These are phyloP conservation scores for Sander vitreus DNA, from an alignment of 2,113 vertebrate genomes.

Conservation along the genomic window DNA sequence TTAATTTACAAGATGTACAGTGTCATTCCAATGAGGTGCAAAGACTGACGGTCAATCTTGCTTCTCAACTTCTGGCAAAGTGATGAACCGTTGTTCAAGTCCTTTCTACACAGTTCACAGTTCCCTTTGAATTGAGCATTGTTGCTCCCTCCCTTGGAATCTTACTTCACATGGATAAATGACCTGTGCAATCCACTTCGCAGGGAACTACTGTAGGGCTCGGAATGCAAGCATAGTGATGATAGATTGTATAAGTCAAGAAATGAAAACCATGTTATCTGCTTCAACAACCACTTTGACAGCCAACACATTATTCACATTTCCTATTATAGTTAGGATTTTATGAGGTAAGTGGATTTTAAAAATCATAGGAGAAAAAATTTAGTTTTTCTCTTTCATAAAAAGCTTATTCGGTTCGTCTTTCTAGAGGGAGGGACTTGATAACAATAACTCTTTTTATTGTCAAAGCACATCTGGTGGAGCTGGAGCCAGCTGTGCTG, in stretches of 20 bases:
- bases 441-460: slow-evolving; percentile 67
- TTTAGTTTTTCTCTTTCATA: neutral
- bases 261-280: neutral
- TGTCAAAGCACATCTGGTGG: slow-evolving; percentile 67
- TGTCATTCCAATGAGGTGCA: too few species aligned
- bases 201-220: too few species aligned
- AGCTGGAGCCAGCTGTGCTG: slow-evolving; percentile 54
- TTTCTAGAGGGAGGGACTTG: slow-evolving; percentile 31
- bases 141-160: too few species aligned
- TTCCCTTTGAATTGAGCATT: too few species aligned
- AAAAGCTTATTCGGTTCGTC: slow-evolving; percentile 6
- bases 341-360: neutral
- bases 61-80: too few species aligned
- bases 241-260: neutral
- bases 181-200: too few species aligned
- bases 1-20: too few species aligned
- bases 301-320: neutral
- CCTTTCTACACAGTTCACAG: too few species aligned
- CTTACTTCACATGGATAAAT: too few species aligned
- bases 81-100: too few species aligned
- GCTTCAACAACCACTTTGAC: neutral
- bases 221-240: neutral
- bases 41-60: too few species aligned
- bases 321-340: neutral
- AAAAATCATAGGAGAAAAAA: neutral